Evolutionary conservation across 2,888 invertebrate genomes (phyloP).

Genomic region (Eugnorisma glareosa): DNA sequence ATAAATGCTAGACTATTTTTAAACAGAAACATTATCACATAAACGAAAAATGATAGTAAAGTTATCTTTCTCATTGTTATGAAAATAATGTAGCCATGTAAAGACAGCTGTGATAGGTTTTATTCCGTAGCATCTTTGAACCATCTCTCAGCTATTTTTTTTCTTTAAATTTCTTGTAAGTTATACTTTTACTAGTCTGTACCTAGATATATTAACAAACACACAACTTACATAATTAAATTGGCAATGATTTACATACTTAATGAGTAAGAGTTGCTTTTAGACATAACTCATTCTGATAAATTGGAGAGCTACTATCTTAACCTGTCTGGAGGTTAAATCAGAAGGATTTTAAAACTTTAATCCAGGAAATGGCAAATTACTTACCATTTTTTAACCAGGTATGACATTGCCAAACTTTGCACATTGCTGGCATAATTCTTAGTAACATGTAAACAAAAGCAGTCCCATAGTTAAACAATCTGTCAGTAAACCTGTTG

Average conservation of each 20-base stretch:
- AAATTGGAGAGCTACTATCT: not conserved
- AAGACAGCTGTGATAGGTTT: not conserved
- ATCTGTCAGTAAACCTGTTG: not conserved
- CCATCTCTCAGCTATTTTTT: not conserved
- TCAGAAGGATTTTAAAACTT: not conserved
- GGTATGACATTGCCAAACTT: not conserved
- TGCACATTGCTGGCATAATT: not conserved
- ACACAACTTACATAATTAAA: conserved; percentile 24
- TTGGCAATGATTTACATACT: conserved; percentile 7
- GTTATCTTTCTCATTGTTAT: not conserved
- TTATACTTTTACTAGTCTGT: not conserved
- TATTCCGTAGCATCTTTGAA: not conserved
- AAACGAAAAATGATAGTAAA: not conserved
- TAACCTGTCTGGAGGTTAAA: not conserved
- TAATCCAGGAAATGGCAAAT: not conserved
- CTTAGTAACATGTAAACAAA: not conserved
- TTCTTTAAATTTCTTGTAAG: not conserved
- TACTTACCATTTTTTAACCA: not conserved
- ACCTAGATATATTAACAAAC: not conserved
- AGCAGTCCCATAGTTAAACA: not conserved
- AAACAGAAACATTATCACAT: not conserved
- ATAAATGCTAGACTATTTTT: not conserved
- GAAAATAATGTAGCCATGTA: not conserved
- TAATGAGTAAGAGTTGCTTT: conserved; percentile 28
- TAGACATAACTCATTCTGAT: not conserved